Conservation (phyloP, 2,888 invertebrate genomes). For the Plagodis dolabraria region DNA sequence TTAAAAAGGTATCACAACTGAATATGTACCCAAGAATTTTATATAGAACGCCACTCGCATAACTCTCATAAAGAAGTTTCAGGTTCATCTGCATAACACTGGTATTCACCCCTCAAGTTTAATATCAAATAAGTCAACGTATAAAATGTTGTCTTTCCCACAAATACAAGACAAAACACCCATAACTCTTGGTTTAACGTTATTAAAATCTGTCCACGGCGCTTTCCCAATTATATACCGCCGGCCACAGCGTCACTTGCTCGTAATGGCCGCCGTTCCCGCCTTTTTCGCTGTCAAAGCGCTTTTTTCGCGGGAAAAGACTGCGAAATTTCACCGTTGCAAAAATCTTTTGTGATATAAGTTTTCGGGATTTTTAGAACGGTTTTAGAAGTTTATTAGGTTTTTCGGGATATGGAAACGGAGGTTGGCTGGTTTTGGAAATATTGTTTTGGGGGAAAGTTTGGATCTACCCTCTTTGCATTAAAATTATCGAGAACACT, state of each 20-base stretch:
- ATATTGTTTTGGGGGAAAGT: slow-evolving; percentile 16
- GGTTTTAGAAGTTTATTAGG: slow-evolving; percentile 28
- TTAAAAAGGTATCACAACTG: too few relatives aligned
- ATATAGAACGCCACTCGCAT: too few relatives aligned
- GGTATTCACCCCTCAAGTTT: slow-evolving; percentile 8
- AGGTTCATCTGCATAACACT: too few relatives aligned
- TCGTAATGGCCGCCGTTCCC: slow-evolving; percentile 84
- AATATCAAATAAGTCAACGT: slow-evolving; percentile 26
- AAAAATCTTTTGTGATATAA: slow-evolving; percentile 38
- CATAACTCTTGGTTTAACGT: slow-evolving; percentile 45
- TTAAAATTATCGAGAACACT: slow-evolving; percentile 1
- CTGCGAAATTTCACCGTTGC: slow-evolving; percentile 36
- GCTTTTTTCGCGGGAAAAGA: slow-evolving; percentile 74
- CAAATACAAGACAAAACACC: slow-evolving; percentile 35
- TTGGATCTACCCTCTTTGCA: not conserved
- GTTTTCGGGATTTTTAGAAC: slow-evolving; percentile 29
- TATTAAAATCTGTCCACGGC: slow-evolving; percentile 57
- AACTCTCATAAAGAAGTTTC: too few relatives aligned
- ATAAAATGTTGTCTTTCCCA: slow-evolving; percentile 28
- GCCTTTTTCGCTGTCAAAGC: slow-evolving; percentile 83
- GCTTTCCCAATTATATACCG: slow-evolving; percentile 50
- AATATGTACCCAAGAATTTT: too few relatives aligned
- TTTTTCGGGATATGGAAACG: slow-evolving; percentile 19
- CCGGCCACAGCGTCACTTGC: slow-evolving; percentile 86
- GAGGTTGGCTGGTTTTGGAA: slow-evolving; percentile 10